Evolutionary conservation across 92 coral and sea anemone species (phyloP), one percentile per base, ranked within the genome.

Genomic region (Galaxea fascicularis): DNA sequence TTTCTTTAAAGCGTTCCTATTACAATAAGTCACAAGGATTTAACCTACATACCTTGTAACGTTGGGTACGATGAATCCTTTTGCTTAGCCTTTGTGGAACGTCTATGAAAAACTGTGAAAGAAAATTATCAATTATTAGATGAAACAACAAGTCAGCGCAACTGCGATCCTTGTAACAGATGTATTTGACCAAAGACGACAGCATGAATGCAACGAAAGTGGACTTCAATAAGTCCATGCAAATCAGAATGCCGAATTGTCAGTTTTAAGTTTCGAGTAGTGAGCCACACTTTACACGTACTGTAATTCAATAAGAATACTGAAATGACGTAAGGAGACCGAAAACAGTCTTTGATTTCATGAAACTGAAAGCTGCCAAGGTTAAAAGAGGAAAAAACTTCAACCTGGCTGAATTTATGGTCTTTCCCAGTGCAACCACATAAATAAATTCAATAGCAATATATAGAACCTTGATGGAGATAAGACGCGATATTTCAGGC

Each of bases 281-380:
- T 63, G 24, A 25, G 25, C 56, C 54, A n/a, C 44, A 44, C 39
- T 77, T 62, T 60, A 41, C 82, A 18, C 71, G 49, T 77, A 39
- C 82, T 16, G 39, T 59, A 49, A 21, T 20, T 71, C 58, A 45
- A 62, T 22, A 63, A 28, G 10, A 77, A 25, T 28, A 18, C 20
- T 14, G 15, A 25, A 62, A 10, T 10, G 44, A 77, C 57, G 47
- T 16, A 60, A n/a, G 31, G 45, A 21, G 12, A 77, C 11, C 9
- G 65, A 27, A 35, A 39, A 39, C 56, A 76, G 21, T 21, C 78
- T 16, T 59, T 25, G 18, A 56, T 30, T 54, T 35, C 66, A 5
- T 27, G 52, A 56, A 18, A 31, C 67, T 31, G 44, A 73, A 35
- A 68, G 18, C n/a, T 35, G 41, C 73, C 24, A 68, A n/a, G 22